These are phyloP conservation scores for Luscinia megarhynchos DNA, from an alignment of 2,797 vertebrate species.

Conservation along the genomic window DNA sequence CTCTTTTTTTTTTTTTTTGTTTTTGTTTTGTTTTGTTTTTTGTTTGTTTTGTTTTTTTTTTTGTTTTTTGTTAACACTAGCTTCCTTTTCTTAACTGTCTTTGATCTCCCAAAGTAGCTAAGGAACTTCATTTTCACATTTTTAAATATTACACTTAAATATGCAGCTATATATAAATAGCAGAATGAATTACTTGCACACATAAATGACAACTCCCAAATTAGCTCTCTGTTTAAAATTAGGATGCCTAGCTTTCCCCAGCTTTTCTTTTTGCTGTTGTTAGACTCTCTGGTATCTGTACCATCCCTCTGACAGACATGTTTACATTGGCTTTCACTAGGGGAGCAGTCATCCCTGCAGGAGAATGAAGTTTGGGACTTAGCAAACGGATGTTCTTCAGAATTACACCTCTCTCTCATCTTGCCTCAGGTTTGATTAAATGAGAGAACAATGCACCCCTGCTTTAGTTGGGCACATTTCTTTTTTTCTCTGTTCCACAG, in stretches of 20 bases:
- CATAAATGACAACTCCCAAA: background rate
- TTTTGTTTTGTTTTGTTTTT: no score
- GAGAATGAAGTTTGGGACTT: background rate
- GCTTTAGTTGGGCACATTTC: background rate
- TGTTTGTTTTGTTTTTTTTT: no score
- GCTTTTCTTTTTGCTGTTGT: background rate
- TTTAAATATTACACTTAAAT: background rate
- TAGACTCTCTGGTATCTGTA: background rate
- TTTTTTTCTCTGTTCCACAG: background rate
- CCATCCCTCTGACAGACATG: background rate
- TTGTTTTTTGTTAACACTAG: background rate
- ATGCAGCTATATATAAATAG: background rate
- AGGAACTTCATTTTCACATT: background rate
- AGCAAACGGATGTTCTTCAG: background rate
- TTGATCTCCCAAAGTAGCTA: background rate
- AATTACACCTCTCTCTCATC: background rate
- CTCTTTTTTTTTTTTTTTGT: fast-evolving
- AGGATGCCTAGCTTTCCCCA: background rate
- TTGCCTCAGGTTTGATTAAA: background rate
- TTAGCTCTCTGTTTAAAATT: background rate
- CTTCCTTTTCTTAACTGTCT: background rate
- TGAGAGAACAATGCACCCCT: background rate
- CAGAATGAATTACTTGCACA: background rate
- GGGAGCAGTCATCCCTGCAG: background rate
- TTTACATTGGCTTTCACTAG: background rate